phyloP scores from a whole-genome alignment of 2,888 invertebrate genomes.

The Diarsia dahlii region DNA sequence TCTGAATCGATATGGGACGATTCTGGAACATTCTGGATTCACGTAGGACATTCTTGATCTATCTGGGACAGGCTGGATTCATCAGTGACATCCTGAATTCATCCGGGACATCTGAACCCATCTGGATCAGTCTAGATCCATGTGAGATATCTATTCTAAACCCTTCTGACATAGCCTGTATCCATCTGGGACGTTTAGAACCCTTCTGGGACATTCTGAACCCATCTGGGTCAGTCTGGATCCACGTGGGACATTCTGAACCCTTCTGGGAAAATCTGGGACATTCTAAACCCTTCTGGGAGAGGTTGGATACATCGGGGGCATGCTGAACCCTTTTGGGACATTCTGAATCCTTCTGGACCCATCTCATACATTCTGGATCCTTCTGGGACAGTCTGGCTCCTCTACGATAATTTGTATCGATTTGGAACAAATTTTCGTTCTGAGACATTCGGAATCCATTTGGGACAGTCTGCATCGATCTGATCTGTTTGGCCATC shows the following conservation, averaged over 20 bases:
- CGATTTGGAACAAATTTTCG: not conserved
- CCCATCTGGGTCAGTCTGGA: too few species aligned
- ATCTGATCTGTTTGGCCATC: not conserved
- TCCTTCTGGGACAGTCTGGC: too few species aligned
- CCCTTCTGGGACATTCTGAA: too few species aligned
- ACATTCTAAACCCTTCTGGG: not conserved
- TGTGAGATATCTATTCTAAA: too few species aligned
- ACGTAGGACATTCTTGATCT: not conserved
- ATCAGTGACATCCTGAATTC: not conserved
- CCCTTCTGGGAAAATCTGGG: too few species aligned
- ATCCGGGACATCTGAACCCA: too few species aligned
- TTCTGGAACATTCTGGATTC: not conserved
- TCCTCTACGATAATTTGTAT: not conserved
- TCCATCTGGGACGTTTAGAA: not conserved
- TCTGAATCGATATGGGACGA: too few species aligned
- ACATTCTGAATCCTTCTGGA: too few species aligned
- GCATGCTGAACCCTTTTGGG: not conserved
- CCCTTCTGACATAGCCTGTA: too few species aligned
- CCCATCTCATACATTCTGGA: too few species aligned
- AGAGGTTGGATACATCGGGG: not conserved
- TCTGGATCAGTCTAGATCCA: too few species aligned
- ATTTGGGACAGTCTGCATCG: not conserved
- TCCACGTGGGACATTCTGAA: too few species aligned
- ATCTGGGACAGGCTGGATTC: not conserved
- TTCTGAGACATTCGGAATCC: rapidly evolving